phyloP scores from a whole-genome alignment of 1,140 invertebrate genomes.

The Linepithema humile region DNA sequence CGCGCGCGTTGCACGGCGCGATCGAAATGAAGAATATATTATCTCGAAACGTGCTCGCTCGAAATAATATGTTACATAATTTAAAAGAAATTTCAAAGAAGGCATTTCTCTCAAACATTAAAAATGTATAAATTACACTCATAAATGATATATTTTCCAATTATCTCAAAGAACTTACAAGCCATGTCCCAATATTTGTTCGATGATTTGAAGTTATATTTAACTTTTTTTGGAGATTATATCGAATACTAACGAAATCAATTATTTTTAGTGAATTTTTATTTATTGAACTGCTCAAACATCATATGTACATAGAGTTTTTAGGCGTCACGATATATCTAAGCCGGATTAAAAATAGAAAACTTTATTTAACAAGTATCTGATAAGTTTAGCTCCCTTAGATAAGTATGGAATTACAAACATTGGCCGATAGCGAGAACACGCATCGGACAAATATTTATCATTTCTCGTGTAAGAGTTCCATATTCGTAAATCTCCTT shows the following conservation, averaged over 20 bases:
- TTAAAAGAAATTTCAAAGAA: no score
- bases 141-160: neutral
- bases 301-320: no score
- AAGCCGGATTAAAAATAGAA: conserved; percentile 27
- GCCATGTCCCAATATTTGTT: neutral
- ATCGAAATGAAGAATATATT: neutral
- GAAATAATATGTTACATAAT: neutral
- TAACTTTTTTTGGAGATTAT: neutral
- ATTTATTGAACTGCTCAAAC: no score
- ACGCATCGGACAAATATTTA: neutral
- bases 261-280: conserved; percentile 19
- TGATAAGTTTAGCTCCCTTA: conserved; percentile 9
- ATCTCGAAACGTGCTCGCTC: neutral
- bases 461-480: neutral
- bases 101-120: neutral
- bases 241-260: conserved; percentile 2
- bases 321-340: no score
- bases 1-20: neutral
- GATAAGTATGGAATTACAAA: conserved; percentile 10
- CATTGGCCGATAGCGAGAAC: neutral
- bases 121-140: neutral
- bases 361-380: conserved; percentile 29
- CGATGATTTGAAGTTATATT: no score
- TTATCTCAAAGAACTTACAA: neutral
- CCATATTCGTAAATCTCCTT: neutral